Percentiles rank a stretch among this genome's conserved stretches.
These are phyloP conservation scores for Agonopterix heracliana DNA, from an alignment of 2,888 invertebrate genomes.

Conservation along the genomic window DNA sequence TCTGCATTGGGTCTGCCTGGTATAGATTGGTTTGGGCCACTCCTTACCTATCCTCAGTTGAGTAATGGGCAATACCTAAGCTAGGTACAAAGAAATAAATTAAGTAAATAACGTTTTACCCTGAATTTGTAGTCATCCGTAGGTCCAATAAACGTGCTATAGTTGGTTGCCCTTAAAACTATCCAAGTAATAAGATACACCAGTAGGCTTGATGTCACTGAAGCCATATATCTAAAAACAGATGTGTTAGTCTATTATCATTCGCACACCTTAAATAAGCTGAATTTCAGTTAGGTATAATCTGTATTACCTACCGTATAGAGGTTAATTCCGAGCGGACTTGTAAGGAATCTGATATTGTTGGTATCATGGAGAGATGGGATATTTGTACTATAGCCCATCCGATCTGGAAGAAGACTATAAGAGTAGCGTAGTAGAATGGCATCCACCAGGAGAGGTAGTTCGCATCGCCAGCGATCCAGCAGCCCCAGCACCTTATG, in stretches of 20 bases:
- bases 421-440: slow-evolving; percentile 74
- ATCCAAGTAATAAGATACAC: slow-evolving; percentile 90
- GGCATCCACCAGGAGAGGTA: slow-evolving; percentile 72
- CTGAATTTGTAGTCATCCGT: slow-evolving; percentile 83
- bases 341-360: slow-evolving; percentile 81
- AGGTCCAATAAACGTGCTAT: slow-evolving; percentile 76
- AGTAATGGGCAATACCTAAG: no score
- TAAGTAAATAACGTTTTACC: slow-evolving; percentile 51
- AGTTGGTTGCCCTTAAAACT: slow-evolving; percentile 75
- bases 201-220: slow-evolving; percentile 88
- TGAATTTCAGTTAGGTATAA: neutral
- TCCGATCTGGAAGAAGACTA: slow-evolving; percentile 90
- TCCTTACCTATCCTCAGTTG: no score
- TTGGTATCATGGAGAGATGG: slow-evolving; percentile 93
- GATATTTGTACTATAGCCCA: slow-evolving; percentile 97
- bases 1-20: no score
- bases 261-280: neutral
- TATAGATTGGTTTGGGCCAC: no score
- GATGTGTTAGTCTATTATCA: neutral
- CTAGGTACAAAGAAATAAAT: no score
- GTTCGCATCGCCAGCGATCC: slow-evolving; percentile 36
- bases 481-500: slow-evolving; percentile 80
- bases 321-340: slow-evolving; percentile 88
- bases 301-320: slow-evolving; percentile 74
- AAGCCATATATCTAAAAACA: slow-evolving; percentile 87